Base-by-base conservation (phyloP, 2,113 vertebrate species). In the Xiphophorus couchianus region DNA sequence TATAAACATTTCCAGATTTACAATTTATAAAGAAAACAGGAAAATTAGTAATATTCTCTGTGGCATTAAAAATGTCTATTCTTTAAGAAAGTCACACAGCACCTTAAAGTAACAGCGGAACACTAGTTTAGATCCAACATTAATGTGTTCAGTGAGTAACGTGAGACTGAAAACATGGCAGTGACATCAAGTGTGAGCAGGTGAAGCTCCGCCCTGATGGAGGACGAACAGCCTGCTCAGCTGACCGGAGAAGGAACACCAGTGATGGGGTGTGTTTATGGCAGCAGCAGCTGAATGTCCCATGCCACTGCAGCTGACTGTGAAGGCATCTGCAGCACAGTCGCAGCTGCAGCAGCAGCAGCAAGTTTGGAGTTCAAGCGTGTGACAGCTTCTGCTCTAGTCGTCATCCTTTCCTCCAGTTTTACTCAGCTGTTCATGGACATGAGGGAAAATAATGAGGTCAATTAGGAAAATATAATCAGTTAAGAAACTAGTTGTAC, bases 381-480 rank as follows among this genome's bases (percentile, higher is more conserved):
- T 65, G 62, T 27, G 25, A 58, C 4, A 25, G 5, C 2, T 25
- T 39, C 60, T 69, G 88, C 15, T 1, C 82, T 96, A 97, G 66
- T 97, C 95, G 8, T 97, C 97, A 60, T 98, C 97, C 91, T 96
- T 97, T 81, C 96, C 96, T 90, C 97, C 97, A 3, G 97, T 97
- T 96, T 95, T 98, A 94, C 97, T 98, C 83, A 99, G 92, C 97
- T 99, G 33, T 90, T 93, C 85, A 31, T 3, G 63, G 58, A 65
- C 25, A 28, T 39, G 25, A 8, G 31, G 48, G 17, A 22, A 35
- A 60, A 33, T 68, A 2, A 17, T 80, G 0, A 71, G 8, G 54
- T 62, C 13, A 5, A 12, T 37, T 63, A 2, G 22, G 0, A 27
- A 15, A 65, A 51, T 39, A 3, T 15, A 62, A 72, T 3, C 11